Conservation (phyloP, 2,797 vertebrate genomes). For the Thunnus albacares region DNA sequence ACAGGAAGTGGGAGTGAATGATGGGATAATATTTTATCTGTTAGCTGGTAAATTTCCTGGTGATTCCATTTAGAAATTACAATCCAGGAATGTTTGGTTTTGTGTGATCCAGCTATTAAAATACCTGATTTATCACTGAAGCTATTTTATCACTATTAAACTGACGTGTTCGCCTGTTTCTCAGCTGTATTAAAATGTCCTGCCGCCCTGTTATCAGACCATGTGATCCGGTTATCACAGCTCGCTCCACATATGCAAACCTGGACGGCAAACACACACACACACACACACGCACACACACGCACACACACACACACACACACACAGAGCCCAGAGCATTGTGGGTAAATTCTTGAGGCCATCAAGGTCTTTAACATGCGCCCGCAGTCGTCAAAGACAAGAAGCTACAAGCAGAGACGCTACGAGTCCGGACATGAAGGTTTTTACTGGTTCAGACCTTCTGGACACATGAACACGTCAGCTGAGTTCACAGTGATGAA, state of each 20-base stretch:
- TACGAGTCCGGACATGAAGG: conserved; percentile 40
- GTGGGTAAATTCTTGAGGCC: conserved; percentile 29
- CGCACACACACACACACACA: background rate
- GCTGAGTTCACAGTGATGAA: background rate
- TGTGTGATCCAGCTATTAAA: too few species aligned
- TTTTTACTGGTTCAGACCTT: background rate
- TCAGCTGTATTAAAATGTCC: background rate
- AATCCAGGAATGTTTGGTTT: too few species aligned
- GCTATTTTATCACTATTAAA: background rate
- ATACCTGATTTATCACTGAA: background rate
- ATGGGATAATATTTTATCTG: background rate
- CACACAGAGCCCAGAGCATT: conserved; percentile 16
- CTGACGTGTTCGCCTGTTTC: background rate
- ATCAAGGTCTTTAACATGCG: background rate
- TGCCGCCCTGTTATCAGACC: conserved; percentile 9
- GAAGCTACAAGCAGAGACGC: conserved; percentile 44
- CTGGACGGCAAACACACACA: background rate
- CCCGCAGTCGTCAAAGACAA: conserved; percentile 8
- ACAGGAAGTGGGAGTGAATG: background rate
- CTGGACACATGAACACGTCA: conserved; percentile 1
- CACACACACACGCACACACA: too few species aligned
- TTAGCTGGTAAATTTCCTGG: background rate
- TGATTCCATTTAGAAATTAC: background rate
- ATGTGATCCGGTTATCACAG: conserved; percentile 31
- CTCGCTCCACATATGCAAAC: conserved; percentile 6